Percentiles rank a stretch among this genome's conserved stretches.
These are phyloP conservation scores for Notolabrus celidotus DNA, from an alignment of 2,797 vertebrate genomes.

Conservation along the genomic window DNA sequence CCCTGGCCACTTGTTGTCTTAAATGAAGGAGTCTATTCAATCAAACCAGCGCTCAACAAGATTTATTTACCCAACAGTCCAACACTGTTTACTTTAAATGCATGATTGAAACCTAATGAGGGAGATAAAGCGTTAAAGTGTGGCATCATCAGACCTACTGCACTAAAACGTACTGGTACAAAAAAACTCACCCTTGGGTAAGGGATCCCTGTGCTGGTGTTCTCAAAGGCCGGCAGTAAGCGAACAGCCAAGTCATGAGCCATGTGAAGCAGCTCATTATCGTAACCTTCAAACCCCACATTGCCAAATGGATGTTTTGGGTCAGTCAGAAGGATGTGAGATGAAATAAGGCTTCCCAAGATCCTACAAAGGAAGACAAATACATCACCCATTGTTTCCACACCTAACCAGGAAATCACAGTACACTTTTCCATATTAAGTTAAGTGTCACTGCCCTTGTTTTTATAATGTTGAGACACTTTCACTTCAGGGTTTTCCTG, in stretches of 20 bases:
- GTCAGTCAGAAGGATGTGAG: constrained; percentile 97
- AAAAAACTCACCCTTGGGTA: constrained; percentile 90
- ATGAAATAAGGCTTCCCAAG: constrained; percentile 95
- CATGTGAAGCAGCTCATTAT: constrained; percentile 94
- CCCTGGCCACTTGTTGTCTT: too few relatives aligned
- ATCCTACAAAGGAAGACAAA: constrained; percentile 82
- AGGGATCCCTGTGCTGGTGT: constrained; percentile 97
- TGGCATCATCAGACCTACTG: too few relatives aligned
- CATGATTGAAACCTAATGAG: too few relatives aligned
- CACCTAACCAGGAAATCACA: too few relatives aligned
- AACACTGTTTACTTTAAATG: too few relatives aligned
- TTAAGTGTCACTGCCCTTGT: neutral
- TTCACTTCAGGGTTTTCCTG: neutral
- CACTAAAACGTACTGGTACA: neutral
- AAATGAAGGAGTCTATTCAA: too few relatives aligned
- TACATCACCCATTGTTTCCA: neutral
- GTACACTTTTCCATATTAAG: too few relatives aligned
- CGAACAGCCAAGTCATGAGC: constrained; percentile 96
- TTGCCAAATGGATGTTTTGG: constrained; percentile 94
- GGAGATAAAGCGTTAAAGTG: too few relatives aligned
- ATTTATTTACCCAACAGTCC: too few relatives aligned
- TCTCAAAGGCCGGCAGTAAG: constrained; percentile 96
- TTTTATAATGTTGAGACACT: neutral
- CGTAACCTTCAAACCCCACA: constrained; percentile 91
- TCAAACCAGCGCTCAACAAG: too few relatives aligned